A percentile compares a stretch with the other conserved stretches of the same genome.
These are phyloP conservation scores for Rousettus leschenaultii DNA, from an alignment of 2,113 vertebrate genomes.

Conservation along the genomic window DNA sequence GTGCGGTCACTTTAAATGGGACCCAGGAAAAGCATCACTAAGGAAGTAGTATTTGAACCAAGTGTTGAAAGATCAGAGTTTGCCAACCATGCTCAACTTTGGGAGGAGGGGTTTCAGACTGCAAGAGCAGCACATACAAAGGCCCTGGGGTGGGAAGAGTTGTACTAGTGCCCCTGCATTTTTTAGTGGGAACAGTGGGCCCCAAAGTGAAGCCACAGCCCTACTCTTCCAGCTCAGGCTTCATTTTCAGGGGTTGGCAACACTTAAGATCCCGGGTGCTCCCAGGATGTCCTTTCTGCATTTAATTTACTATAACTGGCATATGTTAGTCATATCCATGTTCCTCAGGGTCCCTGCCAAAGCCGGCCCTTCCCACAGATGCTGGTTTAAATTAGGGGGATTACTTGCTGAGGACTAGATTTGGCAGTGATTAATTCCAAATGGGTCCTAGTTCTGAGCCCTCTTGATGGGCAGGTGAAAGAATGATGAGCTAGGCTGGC, in stretches of 20 bases:
- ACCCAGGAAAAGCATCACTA: background rate
- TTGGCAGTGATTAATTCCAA: constrained; percentile 17
- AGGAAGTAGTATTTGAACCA: background rate
- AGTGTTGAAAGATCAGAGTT: background rate
- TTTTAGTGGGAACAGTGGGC: background rate
- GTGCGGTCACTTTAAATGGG: background rate
- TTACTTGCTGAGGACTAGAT: constrained; percentile 46
- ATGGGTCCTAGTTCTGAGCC: background rate
- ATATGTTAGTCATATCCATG: constrained; percentile 16
- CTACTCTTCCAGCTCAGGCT: background rate
- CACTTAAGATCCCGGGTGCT: background rate
- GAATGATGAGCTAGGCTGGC: background rate
- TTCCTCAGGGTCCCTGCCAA: background rate
- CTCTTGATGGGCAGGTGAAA: background rate
- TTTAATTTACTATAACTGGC: constrained; percentile 46
- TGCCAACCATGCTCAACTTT: fast-evolving
- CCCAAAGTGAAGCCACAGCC: background rate
- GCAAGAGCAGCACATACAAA: background rate
- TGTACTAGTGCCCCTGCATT: background rate
- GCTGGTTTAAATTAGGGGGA: constrained; percentile 42
- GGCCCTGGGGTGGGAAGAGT: background rate
- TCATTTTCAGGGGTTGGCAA: background rate
- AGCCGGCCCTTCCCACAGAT: constrained; percentile 9
- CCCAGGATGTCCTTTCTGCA: constrained; percentile 7
- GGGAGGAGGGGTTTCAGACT: background rate